Evolutionary conservation across 1,140 invertebrate genomes (phyloP), one percentile per base, ranked within the genome.

Genomic region (Drosophila kikkawai): DNA sequence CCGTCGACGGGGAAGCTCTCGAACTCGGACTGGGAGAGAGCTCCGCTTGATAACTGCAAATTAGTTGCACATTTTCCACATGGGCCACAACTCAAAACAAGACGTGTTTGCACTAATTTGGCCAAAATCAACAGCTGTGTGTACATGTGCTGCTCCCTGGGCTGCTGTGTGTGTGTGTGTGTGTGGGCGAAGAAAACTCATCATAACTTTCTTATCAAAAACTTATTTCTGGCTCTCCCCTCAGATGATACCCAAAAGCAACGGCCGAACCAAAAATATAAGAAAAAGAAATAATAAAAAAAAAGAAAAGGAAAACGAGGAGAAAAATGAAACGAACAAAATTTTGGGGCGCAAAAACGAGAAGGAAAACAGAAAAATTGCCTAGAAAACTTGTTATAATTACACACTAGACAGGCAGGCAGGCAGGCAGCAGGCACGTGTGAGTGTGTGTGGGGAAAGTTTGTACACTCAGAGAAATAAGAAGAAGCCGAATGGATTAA

Each of bases 131-230:
- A 85, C 85, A 90, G 85, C 85, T 90, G 85, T 69, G 81, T 73
- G 68, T 78, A 87, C 83, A 87, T 82, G 82, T 69, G 64, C 76
- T 61, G n/a, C 34, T 22, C 51, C 65, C 65, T 45, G 22, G 36
- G 12, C 37, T 15, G 13, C 4, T 19, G 29, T 32, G 17, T 19
- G 36, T 58, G 51, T 44, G 17, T 47, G 34, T 55, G 42, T 58
- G 78, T 67, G 74, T 61, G 82, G 56, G 68, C 76, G 66, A 61
- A 61, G 79, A 90, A 90, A 90, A 90, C 85, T 90, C 85, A 90
- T 90, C 85, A 90, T 90, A 90, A 90, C 85, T 90, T 90, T 90
- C 86, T 90, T 90, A 90, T 90, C 86, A 82, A 79, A 91, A 90
- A 90, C 86, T 90, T 90, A 76, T 85, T 79, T 70, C 66, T 64